Conservation (phyloP, 2,888 invertebrate species). For the Drosophila planitibia region DNA sequence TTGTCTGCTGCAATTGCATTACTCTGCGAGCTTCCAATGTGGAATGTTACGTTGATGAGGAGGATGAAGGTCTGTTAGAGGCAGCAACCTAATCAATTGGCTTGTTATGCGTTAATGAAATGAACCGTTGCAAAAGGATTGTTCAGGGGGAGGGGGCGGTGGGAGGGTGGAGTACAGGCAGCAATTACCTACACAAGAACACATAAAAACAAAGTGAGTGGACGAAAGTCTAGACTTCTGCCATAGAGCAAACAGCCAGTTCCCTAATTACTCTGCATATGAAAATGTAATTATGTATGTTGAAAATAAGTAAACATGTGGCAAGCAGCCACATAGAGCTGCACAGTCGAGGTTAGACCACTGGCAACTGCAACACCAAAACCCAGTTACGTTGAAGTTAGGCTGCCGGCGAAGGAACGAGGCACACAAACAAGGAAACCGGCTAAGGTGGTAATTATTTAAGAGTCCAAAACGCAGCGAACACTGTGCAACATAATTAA, state of each 20-base stretch:
- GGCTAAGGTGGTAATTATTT: constrained; percentile 50
- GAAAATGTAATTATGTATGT: constrained; percentile 63
- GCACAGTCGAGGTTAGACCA: constrained; percentile 54
- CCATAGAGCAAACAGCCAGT: constrained; percentile 14
- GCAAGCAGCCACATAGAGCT: constrained; percentile 52
- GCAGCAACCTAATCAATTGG: constrained; percentile 63
- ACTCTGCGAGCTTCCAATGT: constrained; percentile 13
- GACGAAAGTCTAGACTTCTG: constrained; percentile 42
- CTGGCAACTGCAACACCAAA: constrained; percentile 30
- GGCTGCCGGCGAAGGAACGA: not conserved
- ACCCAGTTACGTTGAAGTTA: not conserved
- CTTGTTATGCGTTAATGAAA: constrained; percentile 58
- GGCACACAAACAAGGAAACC: constrained; percentile 6
- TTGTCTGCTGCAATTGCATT: constrained; percentile 68
- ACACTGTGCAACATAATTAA: constrained; percentile 53
- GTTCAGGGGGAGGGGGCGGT: not conserved
- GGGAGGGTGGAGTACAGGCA: not conserved
- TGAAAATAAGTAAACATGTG: constrained; percentile 55
- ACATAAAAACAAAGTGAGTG: constrained; percentile 25
- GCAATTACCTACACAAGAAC: constrained; percentile 1
- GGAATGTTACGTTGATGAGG: not conserved
- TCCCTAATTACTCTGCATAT: constrained; percentile 61
- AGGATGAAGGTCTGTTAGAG: not conserved
- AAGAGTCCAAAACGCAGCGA: constrained; percentile 34
- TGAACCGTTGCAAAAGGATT: constrained; percentile 34